Evolutionary conservation across 1,140 invertebrate species (phyloP), one percentile per base, ranked within the genome.

Genomic region (Neuroterus valhalla): DNA sequence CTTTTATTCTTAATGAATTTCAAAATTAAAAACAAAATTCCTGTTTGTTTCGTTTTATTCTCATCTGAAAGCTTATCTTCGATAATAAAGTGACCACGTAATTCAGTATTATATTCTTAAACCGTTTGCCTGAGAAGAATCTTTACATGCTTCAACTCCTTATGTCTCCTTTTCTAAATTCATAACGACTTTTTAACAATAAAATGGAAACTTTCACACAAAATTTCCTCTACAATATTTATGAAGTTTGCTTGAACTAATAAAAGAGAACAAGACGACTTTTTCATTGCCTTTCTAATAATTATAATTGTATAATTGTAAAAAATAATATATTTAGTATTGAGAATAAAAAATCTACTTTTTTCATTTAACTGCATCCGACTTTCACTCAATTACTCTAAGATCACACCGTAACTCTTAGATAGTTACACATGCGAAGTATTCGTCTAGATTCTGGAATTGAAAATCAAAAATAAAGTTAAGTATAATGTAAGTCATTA

Each of bases 341-440:
- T 31, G 31, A 55, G 26, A 62, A 62, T 62, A 62, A 12, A 62
- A 62, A 62, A 62, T 62, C 55, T 62, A 62, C 55, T 62, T 62
- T 62, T 62, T 62, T 62, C 55, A 62, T 31, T 62, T 12, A 23
- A 62, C 21, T 62, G 23, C 55, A 62, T 62, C 31, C 55, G 55
- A 62, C 55, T 62, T 62, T 62, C 55, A 62, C 55, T 62, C 31
- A 62, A 62, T 62, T 62, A 62, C 55, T 62, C 31, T 62, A 31
- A 31, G 55, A 62, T 62, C 55, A 62, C 52, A 62, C 52, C 12
- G 52, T 62, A 62, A 26, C 55, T 62, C 55, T n/a, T 8, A 15
- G 55, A 62, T 62, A 12, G 55, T 62, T 31, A 31, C 23, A 31
- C 55, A 62, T 62, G 55, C 55, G 23, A 62, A 62, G 55, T 62